A percentile compares a stretch with the other conserved stretches of the same genome.
These are phyloP conservation scores for Melopsittacus undulatus DNA, from an alignment of 2,797 vertebrate species.

Conservation along the genomic window DNA sequence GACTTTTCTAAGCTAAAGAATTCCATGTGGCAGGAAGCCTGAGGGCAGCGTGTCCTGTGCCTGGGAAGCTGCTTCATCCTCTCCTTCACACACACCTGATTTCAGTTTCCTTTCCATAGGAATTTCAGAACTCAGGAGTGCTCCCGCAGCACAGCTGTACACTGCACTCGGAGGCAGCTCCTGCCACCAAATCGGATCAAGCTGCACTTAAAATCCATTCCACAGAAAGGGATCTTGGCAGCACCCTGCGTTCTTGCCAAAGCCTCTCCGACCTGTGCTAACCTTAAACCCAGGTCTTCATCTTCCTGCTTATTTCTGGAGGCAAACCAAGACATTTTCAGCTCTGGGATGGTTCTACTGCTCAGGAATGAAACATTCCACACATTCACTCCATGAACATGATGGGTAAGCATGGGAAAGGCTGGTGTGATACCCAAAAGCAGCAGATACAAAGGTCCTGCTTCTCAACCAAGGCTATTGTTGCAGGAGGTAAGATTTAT, in stretches of 20 bases:
- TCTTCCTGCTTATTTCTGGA: not conserved
- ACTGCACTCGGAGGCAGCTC: not conserved
- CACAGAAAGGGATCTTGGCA: not conserved
- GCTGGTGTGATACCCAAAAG: not conserved
- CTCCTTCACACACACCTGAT: not conserved
- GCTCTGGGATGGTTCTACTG: not conserved
- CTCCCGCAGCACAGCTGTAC: not conserved
- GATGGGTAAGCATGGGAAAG: not conserved
- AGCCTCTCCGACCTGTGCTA: not conserved
- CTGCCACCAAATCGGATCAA: not conserved
- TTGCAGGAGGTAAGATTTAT: not conserved
- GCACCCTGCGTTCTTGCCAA: not conserved
- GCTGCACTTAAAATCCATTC: not conserved
- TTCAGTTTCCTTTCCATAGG: not conserved
- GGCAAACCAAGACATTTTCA: not conserved
- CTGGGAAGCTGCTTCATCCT: not conserved
- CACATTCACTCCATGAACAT: not conserved
- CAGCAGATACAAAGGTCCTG: not conserved
- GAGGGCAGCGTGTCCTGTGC: not conserved
- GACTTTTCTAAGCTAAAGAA: not conserved
- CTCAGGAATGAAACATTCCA: not conserved
- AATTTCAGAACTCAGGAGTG: not conserved
- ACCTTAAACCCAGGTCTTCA: rapidly evolving
- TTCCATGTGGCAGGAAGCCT: not conserved
- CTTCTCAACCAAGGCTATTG: not conserved